Evolutionary conservation across 2,113 vertebrate genomes (phyloP), one percentile per base, ranked within the genome.

Genomic region (Myrmecobius fasciatus): DNA sequence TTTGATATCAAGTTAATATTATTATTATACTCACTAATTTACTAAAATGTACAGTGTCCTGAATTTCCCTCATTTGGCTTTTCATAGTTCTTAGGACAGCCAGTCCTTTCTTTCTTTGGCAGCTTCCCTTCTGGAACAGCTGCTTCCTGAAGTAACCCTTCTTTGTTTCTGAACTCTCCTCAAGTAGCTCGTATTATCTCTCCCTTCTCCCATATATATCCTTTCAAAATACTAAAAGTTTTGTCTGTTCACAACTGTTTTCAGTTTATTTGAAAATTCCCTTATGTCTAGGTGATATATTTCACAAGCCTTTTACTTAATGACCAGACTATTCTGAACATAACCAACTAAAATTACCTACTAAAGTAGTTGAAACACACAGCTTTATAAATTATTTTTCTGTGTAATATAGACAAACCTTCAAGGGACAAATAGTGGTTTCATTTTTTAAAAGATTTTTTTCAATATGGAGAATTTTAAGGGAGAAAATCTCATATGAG

Each of bases 31-130:
- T 43, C 47, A 12, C 52, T 47, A 43, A 31, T 22, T 83, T 43
- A 9, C 25, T n/a, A 67, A 89, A 25, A 83, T 8, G 4, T 2
- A 2, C 89, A 25, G 60, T 0, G 92, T 24, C 47, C 12, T 49
- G 51, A 26, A 25, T 0, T 17, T 26, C 36, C 36, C 36, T 1
- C 14, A 1, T 56, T 0, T 6, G 1, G 25, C 10, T 0, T 10
- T 47, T 25, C 9, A 25, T 90, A 1, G 31, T 8, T 49, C 25
- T 52, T 17, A 22, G 26, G n/a, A 46, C 43, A n/a, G 67, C n/a
- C 67, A 83, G 31, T 91, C 90, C 90, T 91, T 91, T 43, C 67
- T 83, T 53, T 53, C 52, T 53, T 43, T 91, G 90, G 28, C 52
- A 53, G 31, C 90, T 52, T 52, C 52, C 36, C 36, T 53, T 6